phyloP scores from a whole-genome alignment of 2,888 invertebrate genomes.

The Drosophila aldrichi region DNA sequence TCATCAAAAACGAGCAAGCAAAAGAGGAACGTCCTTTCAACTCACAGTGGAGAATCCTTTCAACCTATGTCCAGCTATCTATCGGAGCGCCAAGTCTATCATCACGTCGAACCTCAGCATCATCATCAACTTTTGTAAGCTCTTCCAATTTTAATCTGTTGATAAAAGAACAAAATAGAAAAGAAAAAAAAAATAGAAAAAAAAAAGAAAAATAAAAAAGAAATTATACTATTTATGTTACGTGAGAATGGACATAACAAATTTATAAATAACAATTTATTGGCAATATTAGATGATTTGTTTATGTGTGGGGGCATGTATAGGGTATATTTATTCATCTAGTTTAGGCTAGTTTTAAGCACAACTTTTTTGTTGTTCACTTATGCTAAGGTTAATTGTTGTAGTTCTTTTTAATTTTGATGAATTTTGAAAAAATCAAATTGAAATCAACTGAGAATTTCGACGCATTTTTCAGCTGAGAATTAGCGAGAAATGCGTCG shows the following conservation, averaged over 20 bases:
- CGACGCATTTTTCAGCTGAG: conserved; percentile 59
- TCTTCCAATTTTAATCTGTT: conserved; percentile 71
- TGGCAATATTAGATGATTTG: conserved; percentile 27
- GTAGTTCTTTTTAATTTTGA: conserved; percentile 59
- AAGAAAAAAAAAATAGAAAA: conserved; percentile 6
- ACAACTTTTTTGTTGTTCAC: conserved; percentile 56
- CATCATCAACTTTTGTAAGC: conserved; percentile 54
- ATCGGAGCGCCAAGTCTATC: conserved; percentile 9
- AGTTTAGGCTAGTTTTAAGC: conserved; percentile 47
- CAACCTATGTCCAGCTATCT: conserved; percentile 1
- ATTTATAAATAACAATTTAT: conserved; percentile 26
- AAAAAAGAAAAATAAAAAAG: too few species aligned
- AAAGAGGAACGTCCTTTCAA: conserved; percentile 3
- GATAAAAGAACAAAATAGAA: conserved; percentile 12
- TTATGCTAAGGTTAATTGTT: conserved; percentile 51
- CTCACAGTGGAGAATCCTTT: neutral
- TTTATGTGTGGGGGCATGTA: conserved; percentile 25
- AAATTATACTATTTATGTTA: conserved; percentile 35
- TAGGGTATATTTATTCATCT: conserved; percentile 32
- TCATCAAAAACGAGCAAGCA: neutral
- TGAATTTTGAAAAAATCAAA: conserved; percentile 63
- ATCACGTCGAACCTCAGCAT: conserved; percentile 4
- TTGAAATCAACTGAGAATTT: conserved; percentile 50
- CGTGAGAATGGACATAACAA: conserved; percentile 20
- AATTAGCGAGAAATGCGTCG: conserved; percentile 43